Evolutionary conservation across 2,888 invertebrate species (phyloP), one percentile per base, ranked within the genome.

Genomic region (Tigriopus californicus): DNA sequence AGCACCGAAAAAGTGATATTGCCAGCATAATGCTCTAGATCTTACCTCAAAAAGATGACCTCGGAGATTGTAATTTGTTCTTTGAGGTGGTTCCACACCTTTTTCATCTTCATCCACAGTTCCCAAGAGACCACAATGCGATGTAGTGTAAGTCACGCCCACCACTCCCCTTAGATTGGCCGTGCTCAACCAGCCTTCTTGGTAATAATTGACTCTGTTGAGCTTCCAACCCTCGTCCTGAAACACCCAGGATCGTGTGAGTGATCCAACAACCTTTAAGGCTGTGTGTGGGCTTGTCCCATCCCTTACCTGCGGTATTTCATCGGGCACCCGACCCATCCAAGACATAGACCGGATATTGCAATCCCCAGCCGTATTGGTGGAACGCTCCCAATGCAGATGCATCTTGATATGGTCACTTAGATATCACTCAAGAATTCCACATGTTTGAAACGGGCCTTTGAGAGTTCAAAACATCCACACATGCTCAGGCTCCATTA

Each of bases 321-420:
- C 88, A 71, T 94, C 92, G 65, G 92, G 92, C 67, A 92, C 90
- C 75, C 92, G 91, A 65, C 92, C 92, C 94, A 94, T 95, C 94
- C 94, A 95, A 68, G 92, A 91, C 70, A 94, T 78, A 67, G 90
- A 88, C 68, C 91, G 76, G 70, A 95, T 86, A 67, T 87, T 84
- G 75, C 91, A 92, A 76, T 94, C 94, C 76, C 91, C 90, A 76
- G 87, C 86, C 66, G 90, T 88, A 72, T 87, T 90, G 67, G 83
- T 80, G 72, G 86, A 89, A 70, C 86, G 83, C 73, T 94, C 94
- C 73, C 92, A 91, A 77, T 92, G 89, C 70, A 94, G 80, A 81
- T 92, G 91, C 94, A 94, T 94, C 58, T 55, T 66, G 33, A 15
- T 44, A 13, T 25, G 15, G 25, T 40, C 25, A 12, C 58, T 22